phyloP scores from a whole-genome alignment of 1,140 invertebrate genomes.

The Brachionus koreanus region DNA sequence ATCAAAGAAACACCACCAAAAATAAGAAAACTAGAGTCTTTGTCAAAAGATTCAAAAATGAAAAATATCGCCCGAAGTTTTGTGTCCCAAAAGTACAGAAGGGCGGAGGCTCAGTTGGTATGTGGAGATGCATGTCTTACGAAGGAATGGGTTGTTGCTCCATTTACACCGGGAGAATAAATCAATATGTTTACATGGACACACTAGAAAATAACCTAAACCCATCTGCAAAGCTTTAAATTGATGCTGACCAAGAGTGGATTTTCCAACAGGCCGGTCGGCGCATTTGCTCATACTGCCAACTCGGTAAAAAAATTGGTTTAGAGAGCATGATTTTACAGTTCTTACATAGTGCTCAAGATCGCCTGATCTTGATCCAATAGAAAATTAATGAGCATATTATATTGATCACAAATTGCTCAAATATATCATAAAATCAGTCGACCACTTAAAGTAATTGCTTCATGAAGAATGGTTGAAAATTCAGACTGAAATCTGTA shows the following conservation, averaged over 20 bases:
- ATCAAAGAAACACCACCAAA: too few species aligned
- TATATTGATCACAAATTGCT: neutral
- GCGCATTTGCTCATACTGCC: constrained; percentile 25
- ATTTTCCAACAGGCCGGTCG: constrained; percentile 38
- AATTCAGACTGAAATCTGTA: too few species aligned
- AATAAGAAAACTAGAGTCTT: neutral
- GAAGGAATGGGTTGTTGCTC: neutral
- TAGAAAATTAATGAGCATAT: constrained; percentile 12
- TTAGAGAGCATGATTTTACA: constrained; percentile 12
- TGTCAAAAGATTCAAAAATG: neutral
- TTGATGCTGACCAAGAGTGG: neutral
- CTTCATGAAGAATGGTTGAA: too few species aligned
- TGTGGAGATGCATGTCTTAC: neutral
- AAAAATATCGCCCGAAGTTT: neutral
- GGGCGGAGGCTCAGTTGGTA: neutral
- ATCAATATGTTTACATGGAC: neutral
- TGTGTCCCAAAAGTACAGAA: neutral
- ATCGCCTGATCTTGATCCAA: constrained; percentile 43
- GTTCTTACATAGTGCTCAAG: neutral
- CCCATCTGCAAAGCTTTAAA: neutral
- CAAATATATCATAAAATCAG: neutral
- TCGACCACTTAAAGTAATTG: too few species aligned
- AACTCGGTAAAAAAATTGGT: constrained; percentile 4
- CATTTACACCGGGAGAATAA: neutral
- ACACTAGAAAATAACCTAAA: neutral